Conservation (phyloP, 2,113 vertebrate species). For the Leptobrachium leishanense region DNA sequence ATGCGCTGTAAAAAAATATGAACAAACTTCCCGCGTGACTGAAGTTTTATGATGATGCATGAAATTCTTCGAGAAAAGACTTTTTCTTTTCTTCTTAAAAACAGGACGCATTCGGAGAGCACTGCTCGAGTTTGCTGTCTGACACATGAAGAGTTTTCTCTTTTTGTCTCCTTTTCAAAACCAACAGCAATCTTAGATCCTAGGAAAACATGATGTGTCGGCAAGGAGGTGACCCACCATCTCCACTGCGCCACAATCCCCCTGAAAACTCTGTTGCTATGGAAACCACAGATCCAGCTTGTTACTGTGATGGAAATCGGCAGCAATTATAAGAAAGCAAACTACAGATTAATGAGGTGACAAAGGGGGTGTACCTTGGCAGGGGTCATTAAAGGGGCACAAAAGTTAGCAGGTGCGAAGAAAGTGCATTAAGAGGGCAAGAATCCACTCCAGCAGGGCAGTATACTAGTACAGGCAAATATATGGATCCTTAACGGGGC, state of each 20-base stretch:
- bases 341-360: slow-evolving; percentile 34
- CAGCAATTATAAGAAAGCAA: slow-evolving; percentile 39
- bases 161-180: not conserved
- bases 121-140: not conserved
- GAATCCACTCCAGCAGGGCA: no score
- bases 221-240: slow-evolving; percentile 26
- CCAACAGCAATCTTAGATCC: slow-evolving; percentile 4
- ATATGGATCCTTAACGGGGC: no score
- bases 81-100: no score
- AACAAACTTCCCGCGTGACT: no score
- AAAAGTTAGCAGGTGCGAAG: not conserved
- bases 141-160: slow-evolving; percentile 5
- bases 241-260: slow-evolving; percentile 22
- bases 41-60: no score
- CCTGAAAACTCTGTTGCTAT: slow-evolving; percentile 41
- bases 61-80: no score
- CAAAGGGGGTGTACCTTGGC: not conserved
- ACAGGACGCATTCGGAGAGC: no score
- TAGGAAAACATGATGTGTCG: slow-evolving; percentile 10
- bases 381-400: not conserved
- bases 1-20: no score
- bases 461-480: no score
- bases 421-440: no score
- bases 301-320: slow-evolving; percentile 30
- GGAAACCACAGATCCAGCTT: slow-evolving; percentile 27